These are phyloP conservation scores for Catagonus wagneri DNA, from an alignment of 2,113 vertebrate genomes.

Conservation along the genomic window DNA sequence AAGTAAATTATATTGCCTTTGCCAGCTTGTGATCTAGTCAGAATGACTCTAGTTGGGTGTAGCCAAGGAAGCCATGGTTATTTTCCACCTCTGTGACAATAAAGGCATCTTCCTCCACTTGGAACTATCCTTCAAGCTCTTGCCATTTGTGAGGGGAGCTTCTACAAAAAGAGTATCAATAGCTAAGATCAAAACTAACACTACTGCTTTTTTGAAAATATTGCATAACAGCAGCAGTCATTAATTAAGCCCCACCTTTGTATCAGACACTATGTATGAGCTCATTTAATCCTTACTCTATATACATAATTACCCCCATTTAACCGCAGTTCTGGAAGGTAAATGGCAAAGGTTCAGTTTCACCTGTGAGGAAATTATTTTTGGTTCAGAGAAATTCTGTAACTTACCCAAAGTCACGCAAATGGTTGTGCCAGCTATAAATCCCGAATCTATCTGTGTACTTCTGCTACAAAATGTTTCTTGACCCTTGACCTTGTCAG, in stretches of 20 bases:
- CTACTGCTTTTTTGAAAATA: not conserved
- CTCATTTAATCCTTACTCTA: not conserved
- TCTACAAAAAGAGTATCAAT: not conserved
- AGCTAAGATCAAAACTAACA: conserved; percentile 1
- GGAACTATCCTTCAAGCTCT: not conserved
- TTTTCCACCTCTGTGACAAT: not conserved
- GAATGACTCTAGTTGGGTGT: not conserved
- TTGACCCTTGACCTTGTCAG: not conserved
- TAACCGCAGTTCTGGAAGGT: not conserved
- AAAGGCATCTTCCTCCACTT: conserved; percentile 2
- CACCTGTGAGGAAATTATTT: conserved; percentile 46
- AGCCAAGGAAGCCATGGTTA: not conserved
- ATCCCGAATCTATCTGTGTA: not conserved
- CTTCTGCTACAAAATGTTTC: not conserved
- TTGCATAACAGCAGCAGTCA: not conserved
- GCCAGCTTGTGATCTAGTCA: not conserved
- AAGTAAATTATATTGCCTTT: not conserved
- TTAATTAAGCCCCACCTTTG: not conserved
- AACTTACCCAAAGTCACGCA: not conserved
- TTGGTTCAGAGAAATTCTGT: conserved; percentile 30
- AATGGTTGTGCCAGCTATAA: conserved; percentile 4
- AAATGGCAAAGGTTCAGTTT: conserved; percentile 20
- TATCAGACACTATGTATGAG: not conserved
- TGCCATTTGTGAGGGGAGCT: not conserved
- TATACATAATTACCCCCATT: not conserved